Evolutionary conservation across 2,797 vertebrate genomes (phyloP).

Genomic region (Tympanoctomys barrerae): DNA sequence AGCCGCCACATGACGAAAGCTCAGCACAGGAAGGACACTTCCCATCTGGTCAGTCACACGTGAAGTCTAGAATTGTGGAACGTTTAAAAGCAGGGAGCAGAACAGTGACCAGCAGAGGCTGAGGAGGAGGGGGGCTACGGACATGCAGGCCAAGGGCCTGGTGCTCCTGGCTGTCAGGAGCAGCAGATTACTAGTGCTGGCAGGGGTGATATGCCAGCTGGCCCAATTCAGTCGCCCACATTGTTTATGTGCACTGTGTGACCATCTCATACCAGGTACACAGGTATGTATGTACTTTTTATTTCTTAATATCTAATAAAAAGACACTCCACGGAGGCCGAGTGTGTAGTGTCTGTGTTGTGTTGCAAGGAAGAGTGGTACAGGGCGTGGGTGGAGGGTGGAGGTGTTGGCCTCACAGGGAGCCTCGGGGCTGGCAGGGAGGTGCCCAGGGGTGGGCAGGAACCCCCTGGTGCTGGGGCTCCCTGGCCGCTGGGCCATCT

Average conservation of each 20-base stretch:
- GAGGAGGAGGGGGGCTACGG: accelerated
- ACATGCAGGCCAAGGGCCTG: accelerated
- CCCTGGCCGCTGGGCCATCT: accelerated
- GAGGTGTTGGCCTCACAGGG: too few species aligned
- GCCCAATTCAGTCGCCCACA: background rate
- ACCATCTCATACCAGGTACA: background rate
- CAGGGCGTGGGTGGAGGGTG: too few species aligned
- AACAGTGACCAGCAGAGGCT: background rate
- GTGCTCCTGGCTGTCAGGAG: background rate
- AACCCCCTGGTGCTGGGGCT: accelerated
- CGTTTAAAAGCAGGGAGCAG: background rate
- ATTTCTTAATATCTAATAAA: background rate
- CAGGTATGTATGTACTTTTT: background rate
- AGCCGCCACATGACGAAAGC: background rate
- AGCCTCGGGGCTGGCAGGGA: accelerated
- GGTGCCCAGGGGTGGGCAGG: accelerated
- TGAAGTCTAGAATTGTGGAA: background rate
- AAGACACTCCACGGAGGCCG: background rate
- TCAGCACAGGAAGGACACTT: too few species aligned
- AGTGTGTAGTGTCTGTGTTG: background rate
- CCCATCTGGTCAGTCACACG: accelerated
- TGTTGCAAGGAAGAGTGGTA: too few species aligned
- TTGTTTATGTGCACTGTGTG: accelerated
- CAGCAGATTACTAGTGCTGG: background rate
- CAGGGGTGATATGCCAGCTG: accelerated